Evolutionary conservation across 2,888 invertebrate species (phyloP).

Genomic region (Drosophila yooni): DNA sequence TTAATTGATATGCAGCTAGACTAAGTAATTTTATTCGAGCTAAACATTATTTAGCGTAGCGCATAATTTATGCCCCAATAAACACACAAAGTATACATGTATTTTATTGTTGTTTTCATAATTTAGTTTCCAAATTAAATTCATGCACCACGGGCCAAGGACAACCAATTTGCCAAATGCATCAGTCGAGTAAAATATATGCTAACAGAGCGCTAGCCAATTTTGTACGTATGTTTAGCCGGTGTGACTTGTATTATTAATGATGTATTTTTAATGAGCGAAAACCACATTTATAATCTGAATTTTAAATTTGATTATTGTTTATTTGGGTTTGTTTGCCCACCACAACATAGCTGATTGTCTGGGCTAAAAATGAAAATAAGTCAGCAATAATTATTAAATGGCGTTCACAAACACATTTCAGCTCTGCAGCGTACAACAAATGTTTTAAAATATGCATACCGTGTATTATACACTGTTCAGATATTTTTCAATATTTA

Average conservation of each 20-base stretch:
- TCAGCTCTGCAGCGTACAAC: not conserved
- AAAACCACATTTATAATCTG: constrained; percentile 44
- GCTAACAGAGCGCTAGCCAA: constrained; percentile 50
- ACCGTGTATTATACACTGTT: not conserved
- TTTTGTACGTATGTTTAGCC: constrained; percentile 17
- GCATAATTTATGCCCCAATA: constrained; percentile 65
- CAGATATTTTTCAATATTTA: constrained; percentile 1
- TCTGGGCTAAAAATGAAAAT: not conserved
- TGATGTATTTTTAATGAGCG: constrained; percentile 24
- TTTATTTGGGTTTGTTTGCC: constrained; percentile 19
- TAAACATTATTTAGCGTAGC: constrained; percentile 51
- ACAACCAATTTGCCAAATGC: constrained; percentile 20
- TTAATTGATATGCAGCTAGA: constrained; percentile 64
- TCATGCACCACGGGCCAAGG: constrained; percentile 21
- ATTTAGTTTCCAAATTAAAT: constrained; percentile 19
- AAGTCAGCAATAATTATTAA: constrained; percentile 15
- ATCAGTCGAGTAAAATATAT: constrained; percentile 28
- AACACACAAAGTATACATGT: constrained; percentile 64
- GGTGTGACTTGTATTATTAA: constrained; percentile 26
- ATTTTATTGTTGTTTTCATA: constrained; percentile 39
- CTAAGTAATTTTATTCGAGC: constrained; percentile 27
- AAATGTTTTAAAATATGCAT: not conserved
- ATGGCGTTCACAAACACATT: not conserved
- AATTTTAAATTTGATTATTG: constrained; percentile 36
- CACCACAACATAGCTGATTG: not conserved